Conservation (phyloP, 2,888 invertebrate genomes). For the Diaphora mendica region DNA sequence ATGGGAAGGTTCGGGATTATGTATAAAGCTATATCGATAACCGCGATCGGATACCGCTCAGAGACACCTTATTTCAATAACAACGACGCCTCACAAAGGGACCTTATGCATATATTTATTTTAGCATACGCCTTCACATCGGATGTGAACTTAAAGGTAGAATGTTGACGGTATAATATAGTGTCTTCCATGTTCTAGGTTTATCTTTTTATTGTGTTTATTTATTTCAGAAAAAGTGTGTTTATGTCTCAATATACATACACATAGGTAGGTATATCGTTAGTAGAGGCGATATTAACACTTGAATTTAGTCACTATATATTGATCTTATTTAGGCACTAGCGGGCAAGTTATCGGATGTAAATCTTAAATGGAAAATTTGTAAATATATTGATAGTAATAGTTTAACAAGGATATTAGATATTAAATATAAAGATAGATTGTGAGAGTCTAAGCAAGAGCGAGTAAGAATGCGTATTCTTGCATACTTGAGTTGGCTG, state of each 20-base stretch:
- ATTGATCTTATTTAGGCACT: neutral
- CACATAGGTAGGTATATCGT: neutral
- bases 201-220: slow-evolving; percentile 10
- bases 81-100: slow-evolving; percentile 70
- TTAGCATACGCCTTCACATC: slow-evolving; percentile 56
- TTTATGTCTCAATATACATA: neutral
- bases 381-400: neutral
- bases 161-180: slow-evolving; percentile 22
- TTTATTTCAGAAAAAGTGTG: neutral
- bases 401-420: neutral
- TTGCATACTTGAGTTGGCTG: neutral
- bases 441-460: neutral
- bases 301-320: neutral
- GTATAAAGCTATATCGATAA: slow-evolving; percentile 73
- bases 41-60: slow-evolving; percentile 67
- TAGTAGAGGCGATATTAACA: neutral
- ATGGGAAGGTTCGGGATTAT: slow-evolving; percentile 65
- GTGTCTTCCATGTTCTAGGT: neutral
- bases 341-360: neutral
- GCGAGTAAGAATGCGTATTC: neutral
- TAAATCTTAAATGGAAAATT: too few species aligned
- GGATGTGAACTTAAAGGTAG: slow-evolving; percentile 37
- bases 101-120: slow-evolving; percentile 66
- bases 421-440: neutral
- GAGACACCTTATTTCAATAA: slow-evolving; percentile 79